Base-by-base conservation (phyloP, 2,797 vertebrate genomes). In the Poecilia wingei region DNA sequence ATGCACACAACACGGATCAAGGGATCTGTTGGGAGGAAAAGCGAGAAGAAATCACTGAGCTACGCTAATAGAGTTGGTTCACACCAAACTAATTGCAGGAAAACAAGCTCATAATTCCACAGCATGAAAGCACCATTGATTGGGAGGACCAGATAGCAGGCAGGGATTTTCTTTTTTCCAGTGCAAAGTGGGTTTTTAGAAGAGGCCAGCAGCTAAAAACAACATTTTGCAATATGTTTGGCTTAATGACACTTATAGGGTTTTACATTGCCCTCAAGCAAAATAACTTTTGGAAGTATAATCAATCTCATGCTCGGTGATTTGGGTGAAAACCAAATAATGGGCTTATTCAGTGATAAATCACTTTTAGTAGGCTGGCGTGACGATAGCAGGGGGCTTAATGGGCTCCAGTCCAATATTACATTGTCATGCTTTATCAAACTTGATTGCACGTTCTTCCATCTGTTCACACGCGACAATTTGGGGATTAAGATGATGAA, bases 61-160 rank as follows among this genome's bases (percentile, higher is more conserved):
- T 81, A 7, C 25, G 12, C 77, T 85, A 84, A 89, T 89, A 72
- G 86, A 85, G 79, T 83, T 78, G 76, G 51, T 84, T 90, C 87
- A 86, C 86, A 86, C 68, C 79, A 72, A 84, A 89, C 79, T 88
- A 91, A 84, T 77, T 81, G 85, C 85, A 82, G 70, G 73, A 28
- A 88, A 91, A 92, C 76, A 88, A 87, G 74, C 64, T 81, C 43
- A 80, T 77, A 74, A 78, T 84, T 87, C 80, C 79, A 76, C 72
- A 79, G 86, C 77, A 89, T 85, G 77, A 88, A 83, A 88, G 83
- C 64, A 79, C 75, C 77, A 89, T 90, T 82, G 86, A 90, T 88
- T 87, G 81, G 51, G 70, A 72, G 81, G 82, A 80, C 79, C 57
- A 64, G 81, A 53, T 4, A 43, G 36, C 25, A 0, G 20, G 13